These are phyloP conservation scores for Sardinella longiceps DNA, from an alignment of 2,797 vertebrate genomes.

Conservation along the genomic window DNA sequence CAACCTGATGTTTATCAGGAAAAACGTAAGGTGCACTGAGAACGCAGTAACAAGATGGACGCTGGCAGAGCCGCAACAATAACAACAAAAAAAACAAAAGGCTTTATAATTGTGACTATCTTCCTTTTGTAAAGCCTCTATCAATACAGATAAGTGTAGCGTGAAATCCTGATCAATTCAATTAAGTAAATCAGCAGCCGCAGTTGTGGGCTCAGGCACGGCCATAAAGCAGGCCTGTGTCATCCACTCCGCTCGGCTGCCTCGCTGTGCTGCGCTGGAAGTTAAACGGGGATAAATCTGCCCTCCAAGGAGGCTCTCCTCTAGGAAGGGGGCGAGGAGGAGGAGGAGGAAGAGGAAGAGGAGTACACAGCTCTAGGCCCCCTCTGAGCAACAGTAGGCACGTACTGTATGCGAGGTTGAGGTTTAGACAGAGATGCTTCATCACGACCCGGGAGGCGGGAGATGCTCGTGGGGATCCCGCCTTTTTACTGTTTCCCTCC, in stretches of 20 bases:
- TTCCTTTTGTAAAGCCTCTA: slow-evolving; percentile 19
- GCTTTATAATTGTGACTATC: slow-evolving; percentile 7
- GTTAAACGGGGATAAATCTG: slow-evolving; percentile 20
- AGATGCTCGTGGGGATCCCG: not conserved
- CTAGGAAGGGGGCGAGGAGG: not conserved
- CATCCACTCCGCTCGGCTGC: not conserved
- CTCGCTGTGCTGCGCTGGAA: not conserved
- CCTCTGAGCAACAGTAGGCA: not conserved
- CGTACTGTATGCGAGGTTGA: not conserved
- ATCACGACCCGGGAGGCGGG: not conserved
- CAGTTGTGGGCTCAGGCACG: not conserved
- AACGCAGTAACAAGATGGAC: not conserved
- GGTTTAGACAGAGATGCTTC: not conserved
- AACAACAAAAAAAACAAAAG: not conserved
- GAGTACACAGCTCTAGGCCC: not conserved
- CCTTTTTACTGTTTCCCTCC: not conserved
- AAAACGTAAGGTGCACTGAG: not conserved
- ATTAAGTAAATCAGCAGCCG: slow-evolving; percentile 23
- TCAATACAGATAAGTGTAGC: slow-evolving; percentile 20
- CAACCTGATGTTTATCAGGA: not conserved
- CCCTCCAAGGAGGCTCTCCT: not conserved
- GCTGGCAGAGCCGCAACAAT: not conserved
- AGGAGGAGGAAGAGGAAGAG: not conserved
- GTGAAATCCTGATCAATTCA: slow-evolving; percentile 14
- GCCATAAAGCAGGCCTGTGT: slow-evolving; percentile 8